Evolutionary conservation across 1,140 invertebrate genomes (phyloP), one percentile per base, ranked within the genome.

Genomic region (Drosophila micromelanica): DNA sequence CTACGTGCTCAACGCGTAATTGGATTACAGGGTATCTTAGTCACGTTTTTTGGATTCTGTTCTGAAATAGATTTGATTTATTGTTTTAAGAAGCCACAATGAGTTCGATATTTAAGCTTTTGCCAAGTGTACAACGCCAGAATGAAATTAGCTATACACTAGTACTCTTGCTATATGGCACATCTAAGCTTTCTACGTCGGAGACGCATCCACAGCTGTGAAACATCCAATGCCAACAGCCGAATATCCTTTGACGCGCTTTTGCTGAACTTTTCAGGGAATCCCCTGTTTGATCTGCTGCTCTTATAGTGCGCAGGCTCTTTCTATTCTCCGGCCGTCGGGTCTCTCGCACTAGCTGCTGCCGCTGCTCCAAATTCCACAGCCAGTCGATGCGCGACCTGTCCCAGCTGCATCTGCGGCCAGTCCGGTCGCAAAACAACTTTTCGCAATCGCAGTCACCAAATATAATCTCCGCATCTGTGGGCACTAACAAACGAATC

Each of bases 301-400:
- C 20, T 9, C 11, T 30, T 13, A 4, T 15, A 11, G 12, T 6
- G 42, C 0, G 32, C 6, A 4, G 45, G 6, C 32, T 37, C 15
- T 13, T 38, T 11, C 4, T 32, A 43, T 45, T 30, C 4, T n/a
- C 15, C 13, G 51, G 43, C 15, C 27, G 40, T 23, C 48, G 49
- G 1, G 35, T 30, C 12, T 43, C 6, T 2, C 49, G 42, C 15
- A 20, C 23, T 17, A 61, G 42, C 42, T 84, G 30, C 32, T 43
- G 11, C 2, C 49, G 42, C 15, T 15, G 45, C 42, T 84, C 81
- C 59, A 85, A 30, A 20, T 80, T 27, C 30, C 45, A 70, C 15
- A 85, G 62, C 81, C 81, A 85, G 1, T 78, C 74, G 35, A 81
- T 71, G 6, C 81, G 81, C 2, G 81, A 85, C 45, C 30, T 74